These are phyloP conservation scores for Sogatella furcifera DNA, from an alignment of 1,140 invertebrate species.

Conservation along the genomic window DNA sequence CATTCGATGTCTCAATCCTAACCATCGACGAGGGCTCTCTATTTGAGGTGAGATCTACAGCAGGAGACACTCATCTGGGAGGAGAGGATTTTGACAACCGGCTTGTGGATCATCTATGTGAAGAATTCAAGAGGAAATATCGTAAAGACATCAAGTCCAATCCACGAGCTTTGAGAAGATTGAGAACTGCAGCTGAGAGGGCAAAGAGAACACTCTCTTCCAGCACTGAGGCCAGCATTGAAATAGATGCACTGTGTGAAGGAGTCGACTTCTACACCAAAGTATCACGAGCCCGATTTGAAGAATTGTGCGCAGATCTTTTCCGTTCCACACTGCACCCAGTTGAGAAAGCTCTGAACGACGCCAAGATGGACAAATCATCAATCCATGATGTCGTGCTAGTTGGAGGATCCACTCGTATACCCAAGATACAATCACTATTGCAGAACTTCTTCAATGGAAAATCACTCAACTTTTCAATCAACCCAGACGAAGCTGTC, in stretches of 20 bases:
- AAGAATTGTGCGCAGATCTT: slow-evolving; percentile 48
- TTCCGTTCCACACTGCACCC: slow-evolving; percentile 47
- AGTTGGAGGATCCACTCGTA: slow-evolving; percentile 56
- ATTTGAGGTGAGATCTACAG: slow-evolving; percentile 69
- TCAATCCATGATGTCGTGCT: slow-evolving; percentile 55
- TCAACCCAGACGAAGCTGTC: slow-evolving; percentile 68
- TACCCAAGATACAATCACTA: slow-evolving; percentile 39
- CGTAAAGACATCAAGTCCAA: slow-evolving; percentile 38
- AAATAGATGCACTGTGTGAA: slow-evolving; percentile 43
- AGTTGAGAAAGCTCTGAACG: slow-evolving; percentile 54
- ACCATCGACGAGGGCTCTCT: slow-evolving; percentile 42
- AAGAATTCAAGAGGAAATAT: slow-evolving; percentile 43
- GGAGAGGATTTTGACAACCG: slow-evolving; percentile 74
- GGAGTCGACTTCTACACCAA: slow-evolving; percentile 50
- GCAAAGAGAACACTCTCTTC: slow-evolving; percentile 46
- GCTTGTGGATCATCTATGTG: slow-evolving; percentile 59
- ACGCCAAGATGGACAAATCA: slow-evolving; percentile 53
- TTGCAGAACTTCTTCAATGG: slow-evolving; percentile 48
- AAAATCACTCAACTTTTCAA: slow-evolving; percentile 53
- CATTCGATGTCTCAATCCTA: slow-evolving; percentile 57
- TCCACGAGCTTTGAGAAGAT: slow-evolving; percentile 41
- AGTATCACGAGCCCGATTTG: slow-evolving; percentile 47
- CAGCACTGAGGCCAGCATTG: slow-evolving; percentile 42
- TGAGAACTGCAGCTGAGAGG: slow-evolving; percentile 51
- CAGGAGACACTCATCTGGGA: slow-evolving; percentile 62